Evolutionary conservation across 2,888 invertebrate species (phyloP).

Genomic region (Hoplodrina blanda): DNA sequence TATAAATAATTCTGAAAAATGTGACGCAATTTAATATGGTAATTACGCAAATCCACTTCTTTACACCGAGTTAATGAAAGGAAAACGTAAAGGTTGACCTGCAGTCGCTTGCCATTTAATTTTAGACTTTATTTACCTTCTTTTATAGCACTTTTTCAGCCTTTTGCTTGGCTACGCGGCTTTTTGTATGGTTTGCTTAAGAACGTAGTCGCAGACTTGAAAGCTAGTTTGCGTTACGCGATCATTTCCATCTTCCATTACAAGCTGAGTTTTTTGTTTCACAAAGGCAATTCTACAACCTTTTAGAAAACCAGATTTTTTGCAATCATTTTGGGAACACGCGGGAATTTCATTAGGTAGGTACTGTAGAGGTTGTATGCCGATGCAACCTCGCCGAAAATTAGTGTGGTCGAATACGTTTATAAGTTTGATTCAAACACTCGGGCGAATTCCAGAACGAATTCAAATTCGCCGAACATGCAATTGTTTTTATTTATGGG

Average conservation of each 20-base stretch:
- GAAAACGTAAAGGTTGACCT: constrained; percentile 12
- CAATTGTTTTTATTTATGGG: too few species aligned
- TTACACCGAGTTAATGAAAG: constrained; percentile 23
- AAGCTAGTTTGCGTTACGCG: constrained; percentile 11
- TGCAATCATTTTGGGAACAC: neutral
- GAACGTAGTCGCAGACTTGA: constrained; percentile 8
- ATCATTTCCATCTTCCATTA: neutral
- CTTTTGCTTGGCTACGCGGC: neutral
- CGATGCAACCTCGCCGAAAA: too few species aligned
- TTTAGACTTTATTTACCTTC: neutral
- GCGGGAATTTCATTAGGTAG: neutral
- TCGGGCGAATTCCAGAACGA: too few species aligned
- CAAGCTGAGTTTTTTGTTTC: neutral
- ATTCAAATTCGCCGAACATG: too few species aligned
- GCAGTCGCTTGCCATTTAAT: constrained; percentile 4
- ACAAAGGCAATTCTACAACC: neutral
- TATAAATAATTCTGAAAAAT: constrained; percentile 16
- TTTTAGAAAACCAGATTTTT: neutral
- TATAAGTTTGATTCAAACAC: too few species aligned
- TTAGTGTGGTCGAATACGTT: too few species aligned
- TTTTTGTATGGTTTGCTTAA: constrained; percentile 2
- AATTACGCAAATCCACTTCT: constrained; percentile 19
- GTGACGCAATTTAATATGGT: constrained; percentile 30
- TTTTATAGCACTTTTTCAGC: neutral
- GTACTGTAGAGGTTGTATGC: too few species aligned